A percentile compares a stretch with the other conserved stretches of the same genome.
These are phyloP conservation scores for Ctenodactylus gundi DNA, from an alignment of 2,113 vertebrate genomes.

Conservation along the genomic window DNA sequence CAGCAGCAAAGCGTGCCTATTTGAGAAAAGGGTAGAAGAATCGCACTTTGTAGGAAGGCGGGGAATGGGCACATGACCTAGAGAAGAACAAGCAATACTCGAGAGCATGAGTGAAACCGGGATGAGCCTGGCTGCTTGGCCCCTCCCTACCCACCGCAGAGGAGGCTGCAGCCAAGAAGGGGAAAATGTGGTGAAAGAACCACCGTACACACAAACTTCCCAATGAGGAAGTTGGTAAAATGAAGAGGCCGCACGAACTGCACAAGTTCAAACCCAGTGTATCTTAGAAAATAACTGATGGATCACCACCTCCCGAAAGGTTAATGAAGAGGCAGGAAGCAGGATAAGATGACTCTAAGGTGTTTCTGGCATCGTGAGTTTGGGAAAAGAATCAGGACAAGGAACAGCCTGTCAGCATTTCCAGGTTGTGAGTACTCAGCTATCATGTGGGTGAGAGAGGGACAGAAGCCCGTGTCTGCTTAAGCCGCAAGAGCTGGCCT, in stretches of 20 bases:
- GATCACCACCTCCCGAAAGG: not conserved
- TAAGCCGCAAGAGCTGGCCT: not conserved
- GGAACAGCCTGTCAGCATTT: not conserved
- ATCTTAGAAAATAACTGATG: not conserved
- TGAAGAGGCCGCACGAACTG: not conserved
- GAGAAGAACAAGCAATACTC: not conserved
- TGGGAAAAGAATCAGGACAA: not conserved
- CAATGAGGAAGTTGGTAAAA: not conserved
- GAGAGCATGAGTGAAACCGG: not conserved
- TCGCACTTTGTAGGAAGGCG: not conserved
- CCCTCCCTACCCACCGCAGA: not conserved
- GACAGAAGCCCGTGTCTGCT: not conserved
- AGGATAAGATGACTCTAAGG: not conserved
- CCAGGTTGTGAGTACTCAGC: not conserved
- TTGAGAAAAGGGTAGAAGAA: not conserved
- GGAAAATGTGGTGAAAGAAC: not conserved
- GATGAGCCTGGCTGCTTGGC: not conserved
- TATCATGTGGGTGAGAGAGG: not conserved
- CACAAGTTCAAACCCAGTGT: not conserved
- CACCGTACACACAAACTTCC: not conserved
- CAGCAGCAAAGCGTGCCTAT: not conserved
- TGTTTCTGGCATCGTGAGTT: not conserved
- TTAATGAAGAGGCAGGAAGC: not conserved
- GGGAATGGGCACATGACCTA: not conserved
- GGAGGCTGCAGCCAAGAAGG: not conserved